Conservation (phyloP, 2,797 vertebrate species). For the Falco naumanni region DNA sequence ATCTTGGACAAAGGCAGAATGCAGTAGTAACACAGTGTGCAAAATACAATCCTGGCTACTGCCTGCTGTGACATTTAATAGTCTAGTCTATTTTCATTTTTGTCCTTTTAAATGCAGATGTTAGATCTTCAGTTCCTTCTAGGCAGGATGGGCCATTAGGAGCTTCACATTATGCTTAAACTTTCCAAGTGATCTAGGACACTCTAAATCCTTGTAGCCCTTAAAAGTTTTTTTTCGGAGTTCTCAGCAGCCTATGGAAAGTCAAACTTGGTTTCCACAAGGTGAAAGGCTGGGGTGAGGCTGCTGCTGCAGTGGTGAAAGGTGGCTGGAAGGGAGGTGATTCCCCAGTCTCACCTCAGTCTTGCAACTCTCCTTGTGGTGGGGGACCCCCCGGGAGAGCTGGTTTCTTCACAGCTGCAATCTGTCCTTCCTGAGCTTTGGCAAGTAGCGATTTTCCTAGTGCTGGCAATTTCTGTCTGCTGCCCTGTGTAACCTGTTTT, state of each 20-base stretch:
- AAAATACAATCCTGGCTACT: not conserved
- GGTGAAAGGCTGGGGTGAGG: not conserved
- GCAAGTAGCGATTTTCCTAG: not conserved
- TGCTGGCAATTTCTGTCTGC: not conserved
- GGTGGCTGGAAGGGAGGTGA: not conserved
- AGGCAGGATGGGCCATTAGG: not conserved
- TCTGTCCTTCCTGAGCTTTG: not conserved
- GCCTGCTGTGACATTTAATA: not conserved
- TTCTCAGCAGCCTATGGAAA: not conserved
- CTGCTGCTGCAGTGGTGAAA: not conserved
- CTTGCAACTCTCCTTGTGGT: not conserved
- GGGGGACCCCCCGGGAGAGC: not conserved
- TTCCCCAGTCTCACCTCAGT: not conserved
- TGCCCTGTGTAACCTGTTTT: not conserved
- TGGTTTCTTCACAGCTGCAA: not conserved
- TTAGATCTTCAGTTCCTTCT: not conserved
- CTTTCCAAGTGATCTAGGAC: not conserved
- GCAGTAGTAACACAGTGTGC: accelerated
- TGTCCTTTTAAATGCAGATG: not conserved
- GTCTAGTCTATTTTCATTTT: not conserved
- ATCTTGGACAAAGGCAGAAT: not conserved
- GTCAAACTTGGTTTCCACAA: not conserved
- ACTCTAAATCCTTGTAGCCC: accelerated
- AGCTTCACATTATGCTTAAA: not conserved
- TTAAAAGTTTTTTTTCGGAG: not conserved